phyloP scores from a whole-genome alignment of 2,113 vertebrate species.

The Podiceps cristatus region DNA sequence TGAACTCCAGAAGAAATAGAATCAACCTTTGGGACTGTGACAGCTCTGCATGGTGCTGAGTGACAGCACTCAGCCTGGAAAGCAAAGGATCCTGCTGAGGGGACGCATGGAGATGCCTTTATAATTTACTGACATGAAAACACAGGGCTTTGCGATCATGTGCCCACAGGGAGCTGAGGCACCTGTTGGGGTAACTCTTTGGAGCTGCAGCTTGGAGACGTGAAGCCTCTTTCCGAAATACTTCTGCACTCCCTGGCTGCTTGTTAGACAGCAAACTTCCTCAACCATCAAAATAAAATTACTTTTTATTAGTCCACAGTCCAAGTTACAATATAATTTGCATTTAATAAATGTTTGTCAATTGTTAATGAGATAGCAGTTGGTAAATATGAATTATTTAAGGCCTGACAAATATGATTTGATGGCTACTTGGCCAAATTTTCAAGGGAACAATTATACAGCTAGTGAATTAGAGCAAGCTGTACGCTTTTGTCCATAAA shows the following conservation, averaged over 20 bases:
- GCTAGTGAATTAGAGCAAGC: neutral
- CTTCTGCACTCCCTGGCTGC: neutral
- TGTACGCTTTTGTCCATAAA: neutral
- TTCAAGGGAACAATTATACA: neutral
- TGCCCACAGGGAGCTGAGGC: neutral
- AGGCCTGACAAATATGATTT: constrained; percentile 21
- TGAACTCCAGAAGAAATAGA: neutral
- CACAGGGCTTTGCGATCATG: neutral
- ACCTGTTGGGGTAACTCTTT: neutral
- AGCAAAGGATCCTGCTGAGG: neutral
- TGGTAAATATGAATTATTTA: constrained; percentile 54
- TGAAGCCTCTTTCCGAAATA: neutral
- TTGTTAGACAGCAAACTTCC: neutral
- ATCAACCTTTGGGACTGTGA: neutral
- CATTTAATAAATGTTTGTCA: constrained; percentile 36
- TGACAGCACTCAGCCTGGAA: neutral
- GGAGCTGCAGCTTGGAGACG: neutral
- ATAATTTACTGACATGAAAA: neutral
- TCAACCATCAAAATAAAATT: neutral
- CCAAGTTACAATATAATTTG: neutral
- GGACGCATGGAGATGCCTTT: neutral
- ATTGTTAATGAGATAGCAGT: constrained; percentile 38
- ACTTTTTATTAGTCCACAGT: neutral
- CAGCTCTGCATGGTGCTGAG: rapidly evolving
- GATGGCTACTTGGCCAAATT: constrained; percentile 31